Evolutionary conservation across 2,797 vertebrate genomes (phyloP).

Genomic region (Macropus fuliginosus): DNA sequence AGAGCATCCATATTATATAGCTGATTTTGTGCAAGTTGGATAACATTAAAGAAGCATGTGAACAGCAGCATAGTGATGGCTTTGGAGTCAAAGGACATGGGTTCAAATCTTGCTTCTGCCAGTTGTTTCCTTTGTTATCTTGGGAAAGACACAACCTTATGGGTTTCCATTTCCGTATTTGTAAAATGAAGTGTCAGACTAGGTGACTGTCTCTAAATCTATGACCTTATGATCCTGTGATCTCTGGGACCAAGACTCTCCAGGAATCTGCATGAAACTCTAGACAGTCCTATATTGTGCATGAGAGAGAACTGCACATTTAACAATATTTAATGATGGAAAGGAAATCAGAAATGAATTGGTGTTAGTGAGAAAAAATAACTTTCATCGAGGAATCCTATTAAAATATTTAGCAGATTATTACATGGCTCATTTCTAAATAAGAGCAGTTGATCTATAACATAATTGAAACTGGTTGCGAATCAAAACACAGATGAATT

Average conservation of each 20-base stretch:
- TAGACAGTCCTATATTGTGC: slow-evolving; percentile 74
- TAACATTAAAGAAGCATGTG: slow-evolving; percentile 83
- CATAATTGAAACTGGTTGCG: slow-evolving; percentile 59
- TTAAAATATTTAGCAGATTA: slow-evolving; percentile 75
- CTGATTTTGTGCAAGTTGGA: slow-evolving; percentile 84
- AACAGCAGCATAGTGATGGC: slow-evolving; percentile 66
- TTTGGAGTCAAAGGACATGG: not conserved
- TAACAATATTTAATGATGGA: slow-evolving; percentile 81
- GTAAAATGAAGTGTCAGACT: not conserved
- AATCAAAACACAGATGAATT: slow-evolving; percentile 53
- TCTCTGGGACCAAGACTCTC: slow-evolving; percentile 84
- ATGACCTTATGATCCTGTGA: slow-evolving; percentile 29
- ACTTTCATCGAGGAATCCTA: slow-evolving; percentile 76
- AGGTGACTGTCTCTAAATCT: not conserved
- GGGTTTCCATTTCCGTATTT: not conserved
- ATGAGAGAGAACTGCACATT: slow-evolving; percentile 79
- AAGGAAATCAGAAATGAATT: slow-evolving; percentile 83
- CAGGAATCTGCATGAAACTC: slow-evolving; percentile 76
- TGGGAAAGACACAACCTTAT: not conserved
- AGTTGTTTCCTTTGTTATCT: not conserved
- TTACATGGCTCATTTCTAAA: slow-evolving; percentile 74
- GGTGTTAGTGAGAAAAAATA: slow-evolving; percentile 77
- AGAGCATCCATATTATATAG: slow-evolving; percentile 83
- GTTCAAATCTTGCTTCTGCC: not conserved
- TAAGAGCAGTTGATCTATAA: slow-evolving; percentile 69